These are phyloP conservation scores for Caenorhabditis sp. DNA, from an alignment of 2,888 invertebrate genomes.

Conservation along the genomic window DNA sequence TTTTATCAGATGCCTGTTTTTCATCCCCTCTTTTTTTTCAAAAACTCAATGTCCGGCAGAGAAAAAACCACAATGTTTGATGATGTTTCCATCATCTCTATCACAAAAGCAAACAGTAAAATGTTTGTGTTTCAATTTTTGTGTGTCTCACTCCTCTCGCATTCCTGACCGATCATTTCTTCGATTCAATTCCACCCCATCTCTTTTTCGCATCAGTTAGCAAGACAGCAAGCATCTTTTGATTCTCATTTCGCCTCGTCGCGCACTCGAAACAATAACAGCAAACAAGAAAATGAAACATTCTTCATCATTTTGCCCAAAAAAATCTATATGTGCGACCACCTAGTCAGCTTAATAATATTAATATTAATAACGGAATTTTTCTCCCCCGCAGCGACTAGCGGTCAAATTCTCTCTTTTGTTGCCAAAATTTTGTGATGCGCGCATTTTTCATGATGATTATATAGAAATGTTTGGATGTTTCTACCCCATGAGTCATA, in stretches of 20 bases:
- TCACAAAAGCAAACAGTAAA: neutral
- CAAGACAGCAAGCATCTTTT: neutral
- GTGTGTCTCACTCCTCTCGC: conserved; percentile 2
- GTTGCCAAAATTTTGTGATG: too few relatives aligned
- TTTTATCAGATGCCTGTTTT: neutral
- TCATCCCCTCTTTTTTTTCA: too few relatives aligned
- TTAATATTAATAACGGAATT: too few relatives aligned
- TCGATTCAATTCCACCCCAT: conserved; percentile 3
- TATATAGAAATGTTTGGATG: too few relatives aligned
- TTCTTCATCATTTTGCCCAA: neutral
- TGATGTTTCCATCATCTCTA: neutral
- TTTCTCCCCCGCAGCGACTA: too few relatives aligned
- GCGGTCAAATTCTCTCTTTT: too few relatives aligned
- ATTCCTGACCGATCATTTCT: conserved; percentile 21
- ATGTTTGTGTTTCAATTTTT: neutral
- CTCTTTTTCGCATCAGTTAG: neutral
- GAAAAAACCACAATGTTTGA: neutral
- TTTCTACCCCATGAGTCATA: too few relatives aligned
- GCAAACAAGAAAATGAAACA: conserved; percentile 1
- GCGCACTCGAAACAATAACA: neutral
- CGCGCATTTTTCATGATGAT: too few relatives aligned
- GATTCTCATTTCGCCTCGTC: conserved; percentile 2
- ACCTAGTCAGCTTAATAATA: too few relatives aligned
- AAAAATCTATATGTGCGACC: neutral
- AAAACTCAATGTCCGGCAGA: neutral